Base-by-base conservation (phyloP, 2,797 vertebrate genomes). In the Heterohyrax brucei region DNA sequence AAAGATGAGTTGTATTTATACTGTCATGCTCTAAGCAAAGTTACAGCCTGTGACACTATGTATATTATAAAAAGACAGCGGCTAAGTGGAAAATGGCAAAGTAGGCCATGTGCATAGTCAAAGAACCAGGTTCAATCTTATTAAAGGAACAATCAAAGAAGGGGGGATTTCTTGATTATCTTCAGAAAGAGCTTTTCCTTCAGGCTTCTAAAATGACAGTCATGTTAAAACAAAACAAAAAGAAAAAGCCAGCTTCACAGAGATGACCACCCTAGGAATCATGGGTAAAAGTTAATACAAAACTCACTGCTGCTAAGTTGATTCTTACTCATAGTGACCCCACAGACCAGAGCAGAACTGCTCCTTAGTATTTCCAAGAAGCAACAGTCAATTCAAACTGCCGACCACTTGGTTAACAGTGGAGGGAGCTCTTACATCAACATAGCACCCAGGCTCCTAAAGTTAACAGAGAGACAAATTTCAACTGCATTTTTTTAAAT, bases 171-270 rank as follows among this genome's bases (percentile, higher is more conserved):
- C 39, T 39, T 39, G 59, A 61, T 24, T 61, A 83, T 79, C 53
- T 39, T 83, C 28, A 79, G 73, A 14, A 77, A 81, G 19, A 79
- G 5, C n/a, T 81, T 86, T 86, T 83, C 83, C 78, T 59, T 94
- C 33, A 91, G n/a, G 62, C 30, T 93, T 96, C 70, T 46, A 87
- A 93, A 75, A 66, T 18, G 46, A 66, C 6, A 91, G 50, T 21
- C 72, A 62, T 24, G 44, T 85, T 80, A 62, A 77, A 94, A 56
- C 28, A 87, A 87, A 66, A 56, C 53, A 56, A 56, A 56, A 56
- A 10, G 50, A 56, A 56, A 56, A n/a, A 12, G 77, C 64, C 48
- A 59, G 73, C 30, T 64, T 73, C 30, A 73, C 56, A 39, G 24
- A 79, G 56, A 86, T 13, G 10, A 8, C 26, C 70, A 88, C 39